phyloP scores from a whole-genome alignment of 1,140 invertebrate species.

The Atta colombica region DNA sequence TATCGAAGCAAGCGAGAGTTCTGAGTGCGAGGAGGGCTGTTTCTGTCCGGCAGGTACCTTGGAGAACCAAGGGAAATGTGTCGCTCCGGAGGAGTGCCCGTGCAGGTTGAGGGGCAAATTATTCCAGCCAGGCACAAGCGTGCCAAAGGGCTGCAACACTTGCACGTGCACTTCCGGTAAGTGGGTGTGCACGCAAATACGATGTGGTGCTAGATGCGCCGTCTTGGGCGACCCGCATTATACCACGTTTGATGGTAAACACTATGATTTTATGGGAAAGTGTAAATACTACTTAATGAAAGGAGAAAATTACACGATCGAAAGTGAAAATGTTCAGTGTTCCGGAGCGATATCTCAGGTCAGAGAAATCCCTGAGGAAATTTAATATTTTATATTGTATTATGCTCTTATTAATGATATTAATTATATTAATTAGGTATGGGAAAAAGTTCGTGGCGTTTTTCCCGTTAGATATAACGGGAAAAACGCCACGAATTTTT shows the following conservation, averaged over 20 bases:
- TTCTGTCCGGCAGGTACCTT: conserved; percentile 93
- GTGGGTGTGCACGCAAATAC: conserved; percentile 92
- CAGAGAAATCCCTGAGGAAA: conserved; percentile 37
- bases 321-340: conserved; percentile 94
- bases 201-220: conserved; percentile 92
- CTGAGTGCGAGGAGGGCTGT: conserved; percentile 93
- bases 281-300: conserved; percentile 94
- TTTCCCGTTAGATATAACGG: too few relatives aligned
- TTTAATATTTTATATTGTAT: too few relatives aligned
- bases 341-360: conserved; percentile 92
- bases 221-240: conserved; percentile 96
- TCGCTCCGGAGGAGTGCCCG: conserved; percentile 91
- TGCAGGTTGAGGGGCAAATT: conserved; percentile 92
- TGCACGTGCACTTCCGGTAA: conserved; percentile 91
- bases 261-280: conserved; percentile 95
- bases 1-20: conserved; percentile 74
- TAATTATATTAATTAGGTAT: too few relatives aligned
- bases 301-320: conserved; percentile 89
- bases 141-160: conserved; percentile 94
- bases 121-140: conserved; percentile 91
- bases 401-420: background rate
- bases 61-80: conserved; percentile 91
- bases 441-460: too few relatives aligned
- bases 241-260: conserved; percentile 94
- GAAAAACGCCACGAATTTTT: too few relatives aligned